Conservation (phyloP, 2,113 vertebrate genomes). For the Gymnobelideus leadbeateri region DNA sequence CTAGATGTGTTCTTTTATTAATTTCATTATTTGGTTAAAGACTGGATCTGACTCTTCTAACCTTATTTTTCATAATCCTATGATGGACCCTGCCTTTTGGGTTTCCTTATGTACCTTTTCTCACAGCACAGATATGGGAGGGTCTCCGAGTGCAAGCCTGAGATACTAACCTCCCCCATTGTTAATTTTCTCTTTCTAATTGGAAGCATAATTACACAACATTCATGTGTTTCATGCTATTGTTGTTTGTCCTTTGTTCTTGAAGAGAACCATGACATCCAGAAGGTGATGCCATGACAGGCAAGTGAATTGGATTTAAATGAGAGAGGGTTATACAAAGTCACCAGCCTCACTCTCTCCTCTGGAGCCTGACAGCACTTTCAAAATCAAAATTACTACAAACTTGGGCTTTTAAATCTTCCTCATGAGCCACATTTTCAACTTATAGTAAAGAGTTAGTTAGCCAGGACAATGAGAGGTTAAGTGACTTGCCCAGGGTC, state of each 20-base stretch:
- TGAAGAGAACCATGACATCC: no score
- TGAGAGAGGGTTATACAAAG: no score
- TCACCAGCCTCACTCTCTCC: no score
- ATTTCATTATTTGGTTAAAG: not conserved
- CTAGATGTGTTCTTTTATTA: not conserved
- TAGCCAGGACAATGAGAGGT: not conserved
- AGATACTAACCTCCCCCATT: not conserved
- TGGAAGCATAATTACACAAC: not conserved
- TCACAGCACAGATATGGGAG: not conserved
- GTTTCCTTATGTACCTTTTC: not conserved
- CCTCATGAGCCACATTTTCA: not conserved
- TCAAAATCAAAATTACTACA: not conserved
- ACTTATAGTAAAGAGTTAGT: not conserved
- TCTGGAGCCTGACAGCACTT: not conserved
- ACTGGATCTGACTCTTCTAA: not conserved
- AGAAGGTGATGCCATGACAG: no score
- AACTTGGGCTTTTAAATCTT: not conserved
- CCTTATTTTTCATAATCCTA: not conserved
- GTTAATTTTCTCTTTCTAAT: not conserved
- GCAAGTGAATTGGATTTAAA: no score
- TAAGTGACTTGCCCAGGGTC: not conserved
- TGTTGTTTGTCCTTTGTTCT: no score
- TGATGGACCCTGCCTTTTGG: not conserved
- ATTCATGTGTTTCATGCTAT: not conserved
- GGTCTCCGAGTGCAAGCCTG: not conserved